A percentile compares a stretch with the other conserved stretches of the same genome.
These are phyloP conservation scores for Diorhabda elongata DNA, from an alignment of 1,140 invertebrate species.

Conservation along the genomic window DNA sequence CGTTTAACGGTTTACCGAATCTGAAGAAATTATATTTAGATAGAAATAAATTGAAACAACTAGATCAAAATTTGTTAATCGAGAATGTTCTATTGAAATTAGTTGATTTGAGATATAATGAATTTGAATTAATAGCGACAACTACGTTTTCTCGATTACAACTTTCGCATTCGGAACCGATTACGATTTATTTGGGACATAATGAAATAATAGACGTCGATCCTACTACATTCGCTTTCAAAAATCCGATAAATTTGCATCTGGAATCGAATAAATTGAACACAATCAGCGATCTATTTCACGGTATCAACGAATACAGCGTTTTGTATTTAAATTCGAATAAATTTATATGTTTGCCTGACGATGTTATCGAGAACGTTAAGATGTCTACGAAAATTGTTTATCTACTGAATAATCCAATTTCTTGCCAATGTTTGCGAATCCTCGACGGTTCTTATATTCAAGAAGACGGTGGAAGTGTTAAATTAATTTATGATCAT, in stretches of 20 bases:
- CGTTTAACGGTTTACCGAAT: slow-evolving; percentile 23
- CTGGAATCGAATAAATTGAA: slow-evolving; percentile 19
- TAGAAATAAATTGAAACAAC: slow-evolving; percentile 26
- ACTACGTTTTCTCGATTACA: slow-evolving; percentile 17
- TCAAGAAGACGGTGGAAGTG: too few relatives aligned
- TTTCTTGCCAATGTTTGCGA: slow-evolving; percentile 26
- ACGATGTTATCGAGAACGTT: slow-evolving; percentile 22
- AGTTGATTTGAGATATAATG: slow-evolving; percentile 22
- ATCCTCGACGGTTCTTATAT: too few relatives aligned
- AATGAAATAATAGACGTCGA: slow-evolving; percentile 20
- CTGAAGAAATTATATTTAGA: slow-evolving; percentile 28
- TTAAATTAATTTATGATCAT: too few relatives aligned
- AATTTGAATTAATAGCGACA: slow-evolving; percentile 6
- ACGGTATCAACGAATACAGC: slow-evolving; percentile 18
- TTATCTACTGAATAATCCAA: slow-evolving; percentile 24
- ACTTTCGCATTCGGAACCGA: neutral
- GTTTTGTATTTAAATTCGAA: slow-evolving; percentile 23
- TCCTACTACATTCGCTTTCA: slow-evolving; percentile 7
- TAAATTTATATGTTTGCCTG: slow-evolving; percentile 22
- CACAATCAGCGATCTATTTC: slow-evolving; percentile 1
- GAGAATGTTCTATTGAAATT: slow-evolving; percentile 15
- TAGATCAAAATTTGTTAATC: slow-evolving; percentile 20
- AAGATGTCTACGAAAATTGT: slow-evolving; percentile 14
- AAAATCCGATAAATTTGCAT: slow-evolving; percentile 21
- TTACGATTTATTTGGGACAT: slow-evolving; percentile 18